Conservation (phyloP, 2,797 vertebrate species). For the Melanogrammus aeglefinus region DNA sequence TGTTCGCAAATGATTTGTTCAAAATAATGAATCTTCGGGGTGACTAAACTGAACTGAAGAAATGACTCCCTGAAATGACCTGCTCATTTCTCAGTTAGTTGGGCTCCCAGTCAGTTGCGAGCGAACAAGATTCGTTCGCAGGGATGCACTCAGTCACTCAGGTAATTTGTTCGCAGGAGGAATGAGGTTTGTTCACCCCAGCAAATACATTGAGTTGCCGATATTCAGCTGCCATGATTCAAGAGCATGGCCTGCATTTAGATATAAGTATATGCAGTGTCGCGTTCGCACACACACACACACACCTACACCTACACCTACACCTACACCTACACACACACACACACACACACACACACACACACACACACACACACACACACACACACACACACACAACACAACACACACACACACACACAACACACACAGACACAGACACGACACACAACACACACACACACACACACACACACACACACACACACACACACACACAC, state of each 20-base stretch:
- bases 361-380: constrained; percentile 3
- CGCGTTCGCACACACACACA: background rate
- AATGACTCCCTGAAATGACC: background rate
- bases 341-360: background rate
- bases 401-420: background rate
- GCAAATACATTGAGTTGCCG: too few relatives aligned
- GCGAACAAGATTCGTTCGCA: too few relatives aligned
- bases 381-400: background rate
- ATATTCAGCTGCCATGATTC: too few relatives aligned
- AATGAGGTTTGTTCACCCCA: too few relatives aligned
- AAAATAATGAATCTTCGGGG: background rate
- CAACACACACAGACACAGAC: background rate
- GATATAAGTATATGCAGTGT: too few relatives aligned
- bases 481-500: background rate
- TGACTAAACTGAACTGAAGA: background rate
- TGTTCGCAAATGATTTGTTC: too few relatives aligned
- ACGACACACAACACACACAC: background rate
- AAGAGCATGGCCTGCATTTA: too few relatives aligned
- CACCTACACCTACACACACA: too few relatives aligned
- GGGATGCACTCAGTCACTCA: constrained; percentile 5
- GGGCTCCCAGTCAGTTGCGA: too few relatives aligned
- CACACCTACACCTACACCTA: too few relatives aligned
- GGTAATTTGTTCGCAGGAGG: too few relatives aligned
- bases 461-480: background rate
- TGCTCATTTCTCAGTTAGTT: constrained; percentile 21